Evolutionary conservation across 1,140 invertebrate genomes (phyloP), one percentile per base, ranked within the genome.

Genomic region (Sycophaga agraensis): DNA sequence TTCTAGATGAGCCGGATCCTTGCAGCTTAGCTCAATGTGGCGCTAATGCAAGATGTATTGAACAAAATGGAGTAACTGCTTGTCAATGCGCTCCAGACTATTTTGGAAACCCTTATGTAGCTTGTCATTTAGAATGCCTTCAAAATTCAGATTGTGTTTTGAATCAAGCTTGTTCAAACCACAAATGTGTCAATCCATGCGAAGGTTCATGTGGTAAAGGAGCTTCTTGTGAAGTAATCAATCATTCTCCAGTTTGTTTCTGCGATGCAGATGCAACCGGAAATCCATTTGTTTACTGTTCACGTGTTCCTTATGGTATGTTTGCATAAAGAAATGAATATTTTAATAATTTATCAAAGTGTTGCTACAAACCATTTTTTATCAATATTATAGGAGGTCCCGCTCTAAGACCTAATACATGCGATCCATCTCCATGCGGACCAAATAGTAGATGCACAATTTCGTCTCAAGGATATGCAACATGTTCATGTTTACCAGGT

Each of bases 141-240:
- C 83, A 90, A 14, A 92, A 92, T 70, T 86, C 87, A 16, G 90
- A 93, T 70, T 93, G 91, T 76, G 70, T 83, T 9, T 72, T 85
- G 28, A 83, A 85, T 35, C 82, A 84, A 68, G 86, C 89, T 22
- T 93, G 90, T 69, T 84, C 89, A 14, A 92, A 91, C 69, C 88
- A 90, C 59, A 91, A 88, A 80, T 94, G 92, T 72, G 83, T 88
- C 54, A 86, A 91, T 79, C 91, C 91, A 28, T 94, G 92, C 68
- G 75, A 80, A 40, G 86, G 88, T 31, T 86, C 87, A n/a, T 93
- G 91, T 74, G 91, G 91, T 43, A 81, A 87, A 42, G 85, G 86
- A 70, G 89, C 92, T 11, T 79, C 86, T 21, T 94, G 92, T 68
- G 84, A 88, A 65, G 86, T 87, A 2, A 83, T 90, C 1, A 91